Evolutionary conservation across 2,113 vertebrate species (phyloP), one percentile per base, ranked within the genome.

Genomic region (Felis chaus): DNA sequence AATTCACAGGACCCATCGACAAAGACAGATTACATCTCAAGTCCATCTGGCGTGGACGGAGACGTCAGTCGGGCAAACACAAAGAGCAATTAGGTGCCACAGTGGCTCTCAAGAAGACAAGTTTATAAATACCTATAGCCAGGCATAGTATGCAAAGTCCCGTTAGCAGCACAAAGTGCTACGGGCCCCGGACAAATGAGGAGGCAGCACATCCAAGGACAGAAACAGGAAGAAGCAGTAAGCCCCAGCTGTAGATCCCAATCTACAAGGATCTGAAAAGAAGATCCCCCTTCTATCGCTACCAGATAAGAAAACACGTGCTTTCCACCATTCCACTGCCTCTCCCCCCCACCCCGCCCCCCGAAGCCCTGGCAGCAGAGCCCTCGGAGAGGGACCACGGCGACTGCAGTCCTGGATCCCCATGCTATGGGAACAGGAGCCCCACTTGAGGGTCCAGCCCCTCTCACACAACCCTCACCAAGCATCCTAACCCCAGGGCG

Each of bases 341-440:
- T 5, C 4, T 10, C 23, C 4, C 31, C 3, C 25, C 18, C 4
- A 11, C 5, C 16, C 2, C 31, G 11, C 5, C 23, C 6, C 55
- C 6, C 7, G 3, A 19, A 1, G 25, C 33, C 31, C 78, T 5
- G 7, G 71, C 12, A 39, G n/a, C 36, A 8, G 15, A 13, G 19
- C 83, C 65, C 73, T 13, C 31, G 2, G 18, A 81, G 36, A 74
- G 53, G 33, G 18, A n/a, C 5, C 68, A 36, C 21, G 7, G 4
- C 11, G 36, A 29, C 9, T 11, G 11, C 23, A 1, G 84, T 33
- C 86, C 50, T 48, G 15, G 29, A 15, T 7, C 55, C 85, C 50
- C 41, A 19, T 1, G 9, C 53, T 31, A 10, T 13, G 57, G 80
- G 63, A 78, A 39, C 39, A 33, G 33, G 21, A 23, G 33, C 18